Evolutionary conservation across 2,113 vertebrate genomes (phyloP), one percentile per base, ranked within the genome.

Genomic region (Erythrocercus mccallii): DNA sequence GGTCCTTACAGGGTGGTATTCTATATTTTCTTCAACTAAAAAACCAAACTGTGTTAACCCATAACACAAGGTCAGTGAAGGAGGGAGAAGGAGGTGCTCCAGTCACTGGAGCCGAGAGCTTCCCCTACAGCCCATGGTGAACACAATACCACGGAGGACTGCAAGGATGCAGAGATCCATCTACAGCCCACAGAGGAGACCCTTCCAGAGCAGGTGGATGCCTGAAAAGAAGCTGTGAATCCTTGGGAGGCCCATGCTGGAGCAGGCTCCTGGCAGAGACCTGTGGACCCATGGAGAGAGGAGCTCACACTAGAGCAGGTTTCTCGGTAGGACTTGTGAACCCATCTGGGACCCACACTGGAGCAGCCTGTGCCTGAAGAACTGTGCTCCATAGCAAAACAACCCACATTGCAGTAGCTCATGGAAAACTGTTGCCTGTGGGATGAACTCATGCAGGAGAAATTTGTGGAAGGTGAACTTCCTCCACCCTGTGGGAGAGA

Each of bases 351-450:
- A 50, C 18, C 6, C 37, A 33, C 0, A 2, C 33, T 19, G 33
- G 33, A 86, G 45, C 37, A 77, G 11, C 1, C 10, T 28, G 27
- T 51, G 33, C 12, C 62, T 69, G 53, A 45, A 60, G 28, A 11
- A 45, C 38, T 24, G 15, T 0, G 0, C 18, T 27, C 19, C 23
- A 13, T 11, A 33, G 14, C 48, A 53, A 45, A 86, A 45, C 8
- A 2, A 53, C 38, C 8, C 27, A n/a, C 8, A 1, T 2, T 38
- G n/a, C 23, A 69, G 33, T 12, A 33, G 23, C 13, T 38, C 23
- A 61, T 1, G 1, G 23, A 23, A 8, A 38, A 45, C 33, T 53
- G 33, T 12, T 60, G 27, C 14, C 37, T 44, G 11, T 86, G 54
- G 38, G 33, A 38, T 53, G 12, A 53, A 38, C 6, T 38, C 33